phyloP scores from a whole-genome alignment of 2,888 invertebrate genomes.

The Eumacrocentrus americanus region DNA sequence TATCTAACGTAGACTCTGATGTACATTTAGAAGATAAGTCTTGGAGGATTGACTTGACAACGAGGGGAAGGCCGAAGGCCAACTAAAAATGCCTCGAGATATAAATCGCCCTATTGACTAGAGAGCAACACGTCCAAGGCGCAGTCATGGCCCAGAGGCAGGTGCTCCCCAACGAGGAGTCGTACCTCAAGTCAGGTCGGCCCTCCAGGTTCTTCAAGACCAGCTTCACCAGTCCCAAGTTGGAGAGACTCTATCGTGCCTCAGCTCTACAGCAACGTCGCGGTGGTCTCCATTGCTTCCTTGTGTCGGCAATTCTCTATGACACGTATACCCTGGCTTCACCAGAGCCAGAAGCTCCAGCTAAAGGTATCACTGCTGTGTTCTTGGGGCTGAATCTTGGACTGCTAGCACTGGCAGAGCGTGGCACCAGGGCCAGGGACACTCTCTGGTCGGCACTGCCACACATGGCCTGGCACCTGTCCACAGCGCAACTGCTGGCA shows the following conservation, averaged over 20 bases:
- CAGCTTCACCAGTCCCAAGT: slow-evolving; percentile 68
- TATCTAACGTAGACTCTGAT: no score
- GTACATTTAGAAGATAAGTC: no score
- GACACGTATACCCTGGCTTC: slow-evolving; percentile 69
- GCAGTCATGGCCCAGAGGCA: slow-evolving; percentile 50
- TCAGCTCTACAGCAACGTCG: slow-evolving; percentile 76
- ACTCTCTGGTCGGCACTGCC: slow-evolving; percentile 67
- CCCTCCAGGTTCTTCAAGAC: slow-evolving; percentile 60
- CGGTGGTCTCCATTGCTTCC: slow-evolving; percentile 73
- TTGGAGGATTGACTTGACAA: slow-evolving; percentile 2
- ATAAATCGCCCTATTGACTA: slow-evolving; percentile 11
- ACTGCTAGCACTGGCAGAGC: slow-evolving; percentile 55
- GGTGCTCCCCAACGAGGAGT: slow-evolving; percentile 58
- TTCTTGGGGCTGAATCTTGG: slow-evolving; percentile 57
- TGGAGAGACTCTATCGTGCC: slow-evolving; percentile 74
- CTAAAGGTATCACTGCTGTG: slow-evolving; percentile 53
- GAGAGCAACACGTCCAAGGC: slow-evolving; percentile 1
- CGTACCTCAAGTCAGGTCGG: slow-evolving; percentile 56
- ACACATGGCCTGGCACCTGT: slow-evolving; percentile 70
- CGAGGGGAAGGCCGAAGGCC: slow-evolving; percentile 9
- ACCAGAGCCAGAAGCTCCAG: slow-evolving; percentile 57
- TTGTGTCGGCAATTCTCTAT: slow-evolving; percentile 71
- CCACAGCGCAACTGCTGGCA: slow-evolving; percentile 68
- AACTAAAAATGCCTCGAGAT: slow-evolving; percentile 13
- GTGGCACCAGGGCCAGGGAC: slow-evolving; percentile 51